phyloP scores from a whole-genome alignment of 1,140 invertebrate species.

The Amyelois transitella region DNA sequence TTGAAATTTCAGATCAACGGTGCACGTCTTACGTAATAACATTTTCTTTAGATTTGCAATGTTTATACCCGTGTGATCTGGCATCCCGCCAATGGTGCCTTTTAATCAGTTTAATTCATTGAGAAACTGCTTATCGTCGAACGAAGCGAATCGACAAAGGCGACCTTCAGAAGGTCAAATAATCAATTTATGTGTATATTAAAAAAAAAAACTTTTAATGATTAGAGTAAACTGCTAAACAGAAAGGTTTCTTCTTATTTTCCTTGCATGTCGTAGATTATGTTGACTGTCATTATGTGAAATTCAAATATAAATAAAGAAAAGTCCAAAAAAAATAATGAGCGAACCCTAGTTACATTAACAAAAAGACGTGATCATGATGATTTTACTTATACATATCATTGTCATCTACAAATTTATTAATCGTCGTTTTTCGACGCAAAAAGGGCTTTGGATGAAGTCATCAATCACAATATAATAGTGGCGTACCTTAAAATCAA shows the following conservation, averaged over 20 bases:
- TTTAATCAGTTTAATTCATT: constrained; percentile 69
- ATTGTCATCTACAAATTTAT: neutral
- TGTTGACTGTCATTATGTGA: too few species aligned
- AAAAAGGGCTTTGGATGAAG: neutral
- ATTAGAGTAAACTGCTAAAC: too few species aligned
- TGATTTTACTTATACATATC: too few species aligned
- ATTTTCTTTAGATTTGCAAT: constrained; percentile 64
- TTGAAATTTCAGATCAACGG: too few species aligned
- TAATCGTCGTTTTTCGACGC: neutral
- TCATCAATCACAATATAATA: constrained; percentile 1
- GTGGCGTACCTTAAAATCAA: constrained; percentile 9
- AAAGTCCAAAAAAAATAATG: too few species aligned
- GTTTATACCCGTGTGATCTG: constrained; percentile 61
- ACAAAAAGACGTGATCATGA: too few species aligned
- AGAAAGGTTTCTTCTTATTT: too few species aligned
- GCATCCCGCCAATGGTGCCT: constrained; percentile 59
- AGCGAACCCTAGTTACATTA: too few species aligned
- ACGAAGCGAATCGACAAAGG: constrained; percentile 48
- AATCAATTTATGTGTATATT: constrained; percentile 19
- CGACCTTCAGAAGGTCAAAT: constrained; percentile 60
- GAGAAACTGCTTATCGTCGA: constrained; percentile 56
- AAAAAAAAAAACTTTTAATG: neutral
- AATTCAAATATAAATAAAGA: too few species aligned
- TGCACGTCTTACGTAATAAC: constrained; percentile 47
- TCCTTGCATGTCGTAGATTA: too few species aligned